A percentile compares a stretch with the other conserved stretches of the same genome.
Evolutionary conservation across 2,797 vertebrate genomes (phyloP).

Genomic region (Smutsia gigantea): DNA sequence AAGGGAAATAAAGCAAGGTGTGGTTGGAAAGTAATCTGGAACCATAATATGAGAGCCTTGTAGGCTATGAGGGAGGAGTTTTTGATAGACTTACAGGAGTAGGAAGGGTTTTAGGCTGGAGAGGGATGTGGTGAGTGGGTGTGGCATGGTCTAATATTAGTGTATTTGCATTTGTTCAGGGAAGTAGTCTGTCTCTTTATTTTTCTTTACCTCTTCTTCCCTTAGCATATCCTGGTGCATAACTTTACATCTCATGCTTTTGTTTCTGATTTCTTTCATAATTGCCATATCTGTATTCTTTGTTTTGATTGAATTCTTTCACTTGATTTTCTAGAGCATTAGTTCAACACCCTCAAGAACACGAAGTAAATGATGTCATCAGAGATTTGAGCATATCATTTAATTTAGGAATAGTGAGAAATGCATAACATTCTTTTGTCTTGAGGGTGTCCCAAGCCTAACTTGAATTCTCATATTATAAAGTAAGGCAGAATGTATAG

Average conservation of each 20-base stretch:
- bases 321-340: constrained; percentile 53
- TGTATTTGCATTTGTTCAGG: not conserved
- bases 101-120: not conserved
- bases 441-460: constrained; percentile 25
- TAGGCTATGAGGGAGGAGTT: not conserved
- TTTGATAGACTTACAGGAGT: not conserved
- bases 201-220: not conserved
- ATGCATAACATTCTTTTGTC: not conserved
- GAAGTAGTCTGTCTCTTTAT: not conserved
- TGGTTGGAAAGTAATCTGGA: not conserved
- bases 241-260: not conserved
- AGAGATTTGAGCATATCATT: constrained; percentile 37
- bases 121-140: not conserved
- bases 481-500: constrained; percentile 28
- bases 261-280: not conserved
- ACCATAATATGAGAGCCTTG: too few species aligned
- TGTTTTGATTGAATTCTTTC: constrained; percentile 42
- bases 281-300: not conserved
- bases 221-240: not conserved
- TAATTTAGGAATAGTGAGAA: constrained; percentile 39
- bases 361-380: not conserved
- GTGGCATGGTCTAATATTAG: not conserved
- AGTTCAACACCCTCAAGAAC: constrained; percentile 17
- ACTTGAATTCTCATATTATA: constrained; percentile 37
- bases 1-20: not conserved